Evolutionary conservation across 2,797 vertebrate genomes (phyloP).

Genomic region (Trichosurus vulpecula): DNA sequence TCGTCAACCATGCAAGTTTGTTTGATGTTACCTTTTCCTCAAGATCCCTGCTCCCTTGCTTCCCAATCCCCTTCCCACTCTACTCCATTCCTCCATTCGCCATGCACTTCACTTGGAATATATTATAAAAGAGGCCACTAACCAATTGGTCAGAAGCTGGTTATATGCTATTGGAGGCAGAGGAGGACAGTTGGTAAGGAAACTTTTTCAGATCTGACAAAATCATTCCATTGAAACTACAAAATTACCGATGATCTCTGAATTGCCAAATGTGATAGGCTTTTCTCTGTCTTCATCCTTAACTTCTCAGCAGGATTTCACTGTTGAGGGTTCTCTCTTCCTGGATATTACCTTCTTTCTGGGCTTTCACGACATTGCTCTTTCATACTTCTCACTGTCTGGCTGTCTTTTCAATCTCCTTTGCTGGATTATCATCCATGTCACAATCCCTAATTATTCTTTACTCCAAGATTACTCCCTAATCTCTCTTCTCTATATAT

Average conservation of each 20-base stretch:
- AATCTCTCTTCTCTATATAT: neutral
- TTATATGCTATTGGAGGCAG: neutral
- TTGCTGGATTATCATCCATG: neutral
- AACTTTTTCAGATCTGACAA: neutral
- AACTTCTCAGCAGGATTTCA: neutral
- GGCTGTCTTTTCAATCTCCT: neutral
- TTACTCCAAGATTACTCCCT: neutral
- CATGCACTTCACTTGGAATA: neutral
- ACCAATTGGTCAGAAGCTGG: neutral
- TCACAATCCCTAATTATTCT: neutral
- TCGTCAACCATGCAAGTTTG: neutral
- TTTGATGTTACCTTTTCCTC: neutral
- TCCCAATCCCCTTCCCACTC: neutral
- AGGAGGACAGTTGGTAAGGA: neutral
- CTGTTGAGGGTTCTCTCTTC: neutral
- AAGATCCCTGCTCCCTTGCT: neutral
- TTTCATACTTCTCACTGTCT: neutral
- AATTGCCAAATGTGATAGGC: neutral
- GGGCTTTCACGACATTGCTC: neutral
- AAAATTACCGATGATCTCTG: neutral
- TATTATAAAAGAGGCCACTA: neutral
- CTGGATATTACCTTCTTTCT: neutral
- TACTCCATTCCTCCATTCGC: neutral
- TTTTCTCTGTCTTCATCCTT: neutral
- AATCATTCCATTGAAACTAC: neutral